Conservation (phyloP, 92 coral and sea anemone genomes). For the Heteractis magnifica region DNA sequence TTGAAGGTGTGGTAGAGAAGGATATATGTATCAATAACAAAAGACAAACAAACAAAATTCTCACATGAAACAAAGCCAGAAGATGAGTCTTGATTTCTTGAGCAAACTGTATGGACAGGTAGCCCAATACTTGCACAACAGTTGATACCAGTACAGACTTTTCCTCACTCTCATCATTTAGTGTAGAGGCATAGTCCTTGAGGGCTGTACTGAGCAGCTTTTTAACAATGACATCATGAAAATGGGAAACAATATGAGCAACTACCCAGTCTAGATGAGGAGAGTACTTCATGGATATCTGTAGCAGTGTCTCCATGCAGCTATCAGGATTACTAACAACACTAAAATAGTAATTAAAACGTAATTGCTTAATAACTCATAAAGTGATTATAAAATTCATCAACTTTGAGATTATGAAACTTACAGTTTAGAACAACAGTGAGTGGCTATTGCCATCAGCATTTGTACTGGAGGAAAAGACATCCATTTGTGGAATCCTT, state of each 20-base stretch:
- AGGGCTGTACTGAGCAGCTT: conserved; percentile 87
- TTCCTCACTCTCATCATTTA: conserved; percentile 60
- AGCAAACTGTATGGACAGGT: conserved; percentile 85
- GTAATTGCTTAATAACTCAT: neutral
- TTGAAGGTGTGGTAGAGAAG: no score
- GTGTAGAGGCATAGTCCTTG: conserved; percentile 69
- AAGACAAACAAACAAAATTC: neutral
- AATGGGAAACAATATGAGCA: conserved; percentile 96
- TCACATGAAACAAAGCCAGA: conserved; percentile 80
- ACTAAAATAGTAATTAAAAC: neutral
- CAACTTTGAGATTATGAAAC: conserved; percentile 19
- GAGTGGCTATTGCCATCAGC: conserved; percentile 88
- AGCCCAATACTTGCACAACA: conserved; percentile 77
- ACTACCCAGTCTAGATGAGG: conserved; percentile 99
- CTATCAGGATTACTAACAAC: conserved; percentile 74
- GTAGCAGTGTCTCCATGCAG: conserved; percentile 86
- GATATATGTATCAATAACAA: neutral
- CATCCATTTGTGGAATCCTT: conserved; percentile 95
- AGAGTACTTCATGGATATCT: conserved; percentile 86
- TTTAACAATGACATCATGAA: conserved; percentile 78
- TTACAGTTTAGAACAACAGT: conserved; percentile 94
- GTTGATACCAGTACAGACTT: conserved; percentile 80
- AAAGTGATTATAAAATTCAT: neutral
- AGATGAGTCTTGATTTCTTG: conserved; percentile 78
- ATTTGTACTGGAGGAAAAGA: conserved; percentile 91